phyloP scores from a whole-genome alignment of 2,797 vertebrate genomes.

The Botia kubotai region DNA sequence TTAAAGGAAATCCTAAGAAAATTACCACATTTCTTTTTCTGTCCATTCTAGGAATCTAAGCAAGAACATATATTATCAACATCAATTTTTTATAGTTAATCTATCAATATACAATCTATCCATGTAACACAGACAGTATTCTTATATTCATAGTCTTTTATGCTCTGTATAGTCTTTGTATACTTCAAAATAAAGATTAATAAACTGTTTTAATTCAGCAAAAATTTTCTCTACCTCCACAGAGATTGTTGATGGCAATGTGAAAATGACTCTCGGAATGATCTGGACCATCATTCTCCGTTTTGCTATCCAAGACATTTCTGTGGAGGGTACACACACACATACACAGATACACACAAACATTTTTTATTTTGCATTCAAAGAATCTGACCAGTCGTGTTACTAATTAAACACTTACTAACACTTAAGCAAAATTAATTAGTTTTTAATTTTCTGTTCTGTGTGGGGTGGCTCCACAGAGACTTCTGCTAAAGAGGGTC shows the following conservation, averaged over 20 bases:
- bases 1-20: too few species aligned
- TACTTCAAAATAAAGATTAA: not conserved
- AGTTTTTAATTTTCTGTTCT: not conserved
- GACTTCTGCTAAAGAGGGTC: slow-evolving; percentile 89
- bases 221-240: slow-evolving; percentile 37
- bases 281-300: slow-evolving; percentile 96
- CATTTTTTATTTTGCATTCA: not conserved
- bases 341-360: too few species aligned
- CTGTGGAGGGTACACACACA: slow-evolving; percentile 82
- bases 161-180: not conserved
- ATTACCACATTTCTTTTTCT: too few species aligned
- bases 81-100: too few species aligned
- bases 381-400: slow-evolving; percentile 19
- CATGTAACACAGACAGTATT: too few species aligned
- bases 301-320: slow-evolving; percentile 94
- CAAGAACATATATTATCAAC: too few species aligned
- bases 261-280: slow-evolving; percentile 93
- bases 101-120: not conserved
- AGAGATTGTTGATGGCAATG: slow-evolving; percentile 92
- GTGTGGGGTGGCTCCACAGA: slow-evolving; percentile 68
- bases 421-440: not conserved
- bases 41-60: too few species aligned
- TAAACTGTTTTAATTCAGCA: not conserved
- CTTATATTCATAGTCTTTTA: too few species aligned
- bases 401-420: slow-evolving; percentile 27